Base-by-base conservation (phyloP, 2,797 vertebrate genomes). In the Spinus olivaceus region DNA sequence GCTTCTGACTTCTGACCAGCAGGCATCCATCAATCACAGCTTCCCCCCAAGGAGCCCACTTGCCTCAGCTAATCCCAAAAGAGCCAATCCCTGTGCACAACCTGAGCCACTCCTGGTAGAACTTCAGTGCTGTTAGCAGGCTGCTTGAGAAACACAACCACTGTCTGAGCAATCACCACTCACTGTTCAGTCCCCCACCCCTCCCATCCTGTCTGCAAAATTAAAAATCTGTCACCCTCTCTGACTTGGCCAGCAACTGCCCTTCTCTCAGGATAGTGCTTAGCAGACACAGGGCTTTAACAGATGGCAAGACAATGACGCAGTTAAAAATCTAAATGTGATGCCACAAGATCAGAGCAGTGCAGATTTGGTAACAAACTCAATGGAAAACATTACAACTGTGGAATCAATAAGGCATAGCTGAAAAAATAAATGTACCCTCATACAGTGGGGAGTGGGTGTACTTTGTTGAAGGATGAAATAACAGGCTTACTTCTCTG, bases 141-240 rank as follows among this genome's bases (percentile, higher is more conserved):
- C 78, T 89, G 46, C 11, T 32, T 19, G 46, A 56, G 69, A 86
- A 14, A 25, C 32, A 49, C 30, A 66, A 14, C 74, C 88, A 42
- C 77, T 79, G 83, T 6, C 70, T 0, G 0, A 88, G 77, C 80
- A 79, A 64, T 28, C 71, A 57, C 37, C 56, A 24, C 80, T 96
- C 89, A 44, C 78, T 87, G 69, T 9, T 84, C 91, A 53, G 63
- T 65, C 46, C 57, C 81, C 61, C 77, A 85, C 54, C 77, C 90
- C 77, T 86, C 77, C 89, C 63, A 86, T 91, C 70, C 89, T 90
- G 92, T 25, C 73, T 39, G 56, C n/a, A 30, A 92, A 91, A 97
- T 94, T 94, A 92, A 94, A 96, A 95, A 94, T 79, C 95, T 96
- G 89, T 53, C 89, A 77, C 87, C 73, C 74, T 72, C 70, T 60